Percentiles rank a stretch among this genome's conserved stretches.
Evolutionary conservation across 2,113 vertebrate species (phyloP).

Genomic region (Neotragus moschatus): DNA sequence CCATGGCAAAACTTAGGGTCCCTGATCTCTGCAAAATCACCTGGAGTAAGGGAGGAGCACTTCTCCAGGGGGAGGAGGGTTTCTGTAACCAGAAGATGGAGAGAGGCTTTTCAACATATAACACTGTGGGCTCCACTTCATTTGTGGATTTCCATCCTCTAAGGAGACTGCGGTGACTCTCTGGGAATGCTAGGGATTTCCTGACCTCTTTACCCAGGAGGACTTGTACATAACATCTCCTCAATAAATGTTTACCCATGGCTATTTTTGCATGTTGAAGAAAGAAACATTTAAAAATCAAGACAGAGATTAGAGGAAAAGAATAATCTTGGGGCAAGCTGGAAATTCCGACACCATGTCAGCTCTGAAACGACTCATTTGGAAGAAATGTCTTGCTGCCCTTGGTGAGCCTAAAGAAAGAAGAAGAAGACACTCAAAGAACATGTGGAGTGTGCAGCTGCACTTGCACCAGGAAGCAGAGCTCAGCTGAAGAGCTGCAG

Average conservation of each 20-base stretch:
- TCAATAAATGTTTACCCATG: neutral
- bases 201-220: neutral
- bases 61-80: neutral
- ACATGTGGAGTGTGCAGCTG: slow-evolving; percentile 85
- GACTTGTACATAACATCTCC: neutral
- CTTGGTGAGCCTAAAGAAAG: slow-evolving; percentile 77
- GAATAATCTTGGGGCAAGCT: slow-evolving; percentile 18
- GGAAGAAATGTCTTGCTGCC: slow-evolving; percentile 65
- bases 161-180: neutral
- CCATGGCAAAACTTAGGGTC: neutral
- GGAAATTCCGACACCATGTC: slow-evolving; percentile 23
- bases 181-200: neutral
- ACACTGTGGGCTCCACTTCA: neutral
- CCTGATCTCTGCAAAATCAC: neutral
- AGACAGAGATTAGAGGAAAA: neutral
- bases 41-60: neutral
- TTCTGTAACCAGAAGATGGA: neutral
- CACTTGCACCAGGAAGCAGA: slow-evolving; percentile 81
- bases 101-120: neutral
- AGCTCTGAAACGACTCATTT: slow-evolving; percentile 27
- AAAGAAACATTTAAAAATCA: neutral
- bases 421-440: slow-evolving; percentile 80
- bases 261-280: neutral
- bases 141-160: neutral
- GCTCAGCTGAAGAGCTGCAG: slow-evolving; percentile 81